Base-by-base conservation (phyloP, 2,888 invertebrate species). In the Stenotaenia linearis region DNA sequence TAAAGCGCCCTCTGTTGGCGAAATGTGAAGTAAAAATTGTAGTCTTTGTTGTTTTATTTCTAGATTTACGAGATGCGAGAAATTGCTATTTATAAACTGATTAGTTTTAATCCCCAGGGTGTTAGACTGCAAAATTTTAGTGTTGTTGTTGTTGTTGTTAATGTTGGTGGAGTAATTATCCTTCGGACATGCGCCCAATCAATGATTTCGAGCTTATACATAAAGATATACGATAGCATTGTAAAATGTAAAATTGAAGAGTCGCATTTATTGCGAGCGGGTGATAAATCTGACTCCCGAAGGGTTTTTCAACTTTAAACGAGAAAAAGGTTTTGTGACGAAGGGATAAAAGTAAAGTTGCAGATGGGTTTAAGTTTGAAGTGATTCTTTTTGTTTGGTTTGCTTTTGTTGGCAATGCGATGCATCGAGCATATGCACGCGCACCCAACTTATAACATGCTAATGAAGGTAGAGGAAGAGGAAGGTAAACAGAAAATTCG, bases 401-500 rank as follows among this genome's bases (percentile, higher is more conserved):
- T 61, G 61, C 45, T 45, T 45, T 45, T 10, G 61, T 61, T 61
- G 23, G 23, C 25, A 61, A 6, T 61, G 61, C 28, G 61, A 61
- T 25, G 61, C 61, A 61, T 61, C 25, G 15, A 18, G 45, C 18
- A 45, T 45, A 45, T 45, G 45, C 45, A 45, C 45, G 7, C 7
- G 3, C 12, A n/a, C 45, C 45, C 4, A 61, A 61, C 61, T 61
- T 61, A 61, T 61, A 61, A 61, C 61, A 61, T 61, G 61, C 61
- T 61, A 61, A 61, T 61, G 61, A 61, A 61, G 61, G 61, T 7
- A 25, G 61, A 2, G 23, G 61, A 61, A 61, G 61, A 61, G 61
- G 61, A 61, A 61, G 25, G 61, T 61, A 61, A 61, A 61, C 25
- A 61, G 23, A 61, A 61, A 61, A 61, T 61, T 25, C 61, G 61